Base-by-base conservation (phyloP, 2,888 invertebrate genomes). In the Drosophila anceps region DNA sequence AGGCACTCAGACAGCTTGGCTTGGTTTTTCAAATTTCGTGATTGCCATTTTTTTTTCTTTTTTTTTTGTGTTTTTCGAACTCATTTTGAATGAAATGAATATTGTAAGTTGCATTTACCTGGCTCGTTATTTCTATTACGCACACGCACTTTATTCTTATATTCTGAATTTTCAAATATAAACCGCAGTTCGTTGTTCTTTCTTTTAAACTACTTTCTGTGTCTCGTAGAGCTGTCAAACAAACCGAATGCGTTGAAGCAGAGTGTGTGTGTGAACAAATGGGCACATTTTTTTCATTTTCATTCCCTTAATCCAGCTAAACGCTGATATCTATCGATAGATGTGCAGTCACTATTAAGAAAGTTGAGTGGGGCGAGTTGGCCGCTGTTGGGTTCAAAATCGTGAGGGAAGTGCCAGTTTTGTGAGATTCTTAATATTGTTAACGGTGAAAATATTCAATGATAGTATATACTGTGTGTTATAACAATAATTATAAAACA, bases 91-190 rank as follows among this genome's bases (percentile, higher is more conserved):
- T 73, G 43, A 79, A 76, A 72, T 70, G 44, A 60, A 73, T 69
- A 83, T 73, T 78, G 48, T 73, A 63, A 70, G 67, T 78, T 51
- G 37, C 69, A 90, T 80, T 85, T 85, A 85, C 84, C 84, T 85
- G 90, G 64, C 78, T 88, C 57, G 68, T 70, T 74, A 75, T 44
- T 73, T 53, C 50, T 66, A 65, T 73, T 70, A 74, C 58, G 65
- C 68, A 72, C 90, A 77, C 88, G 69, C 86, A 90, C 90, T 85
- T 82, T 75, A 65, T 82, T 80, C 86, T 88, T 80, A 83, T 69
- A 62, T 69, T 59, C 70, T 62, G 72, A 60, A 55, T 73, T 76
- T 72, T 69, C 31, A 64, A 79, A 69, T 82, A 67, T 60, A 61
- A 68, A 63, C 81, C 74, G 79, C 44, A 69, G 66, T 73, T 81